These are phyloP conservation scores for Silurus aristotelis DNA, from an alignment of 2,797 vertebrate species.

Conservation along the genomic window DNA sequence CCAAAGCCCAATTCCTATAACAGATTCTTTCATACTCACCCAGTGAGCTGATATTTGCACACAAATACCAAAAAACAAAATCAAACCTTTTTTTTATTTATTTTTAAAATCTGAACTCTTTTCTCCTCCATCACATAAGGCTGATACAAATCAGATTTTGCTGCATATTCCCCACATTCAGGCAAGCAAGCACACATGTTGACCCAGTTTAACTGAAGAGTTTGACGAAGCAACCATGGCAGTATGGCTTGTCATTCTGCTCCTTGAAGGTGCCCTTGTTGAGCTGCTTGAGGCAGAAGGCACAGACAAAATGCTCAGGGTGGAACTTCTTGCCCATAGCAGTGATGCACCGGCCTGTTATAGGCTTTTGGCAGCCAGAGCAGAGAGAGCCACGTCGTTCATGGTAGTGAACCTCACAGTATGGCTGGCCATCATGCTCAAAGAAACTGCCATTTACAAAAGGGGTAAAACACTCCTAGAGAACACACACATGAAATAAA, in stretches of 20 bases:
- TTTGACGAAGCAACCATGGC: constrained; percentile 96
- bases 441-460: constrained; percentile 98
- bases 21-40: constrained; percentile 68
- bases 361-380: constrained; percentile 98
- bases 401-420: constrained; percentile 98
- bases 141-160: not conserved
- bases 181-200: not conserved
- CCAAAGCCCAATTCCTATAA: constrained; percentile 33
- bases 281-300: constrained; percentile 98
- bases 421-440: constrained; percentile 95
- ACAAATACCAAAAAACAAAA: constrained; percentile 42
- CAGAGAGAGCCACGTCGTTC: constrained; percentile 94
- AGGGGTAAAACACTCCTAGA: constrained; percentile 95
- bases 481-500: constrained; percentile 10
- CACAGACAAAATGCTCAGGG: constrained; percentile 97
- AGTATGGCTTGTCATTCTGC: constrained; percentile 99
- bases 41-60: constrained; percentile 70
- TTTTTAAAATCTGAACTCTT: constrained; percentile 48
- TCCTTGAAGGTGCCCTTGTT: constrained; percentile 99
- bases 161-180: constrained; percentile 33
- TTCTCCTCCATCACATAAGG: not conserved
- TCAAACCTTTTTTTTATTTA: constrained; percentile 60
- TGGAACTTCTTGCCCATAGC: constrained; percentile 98
- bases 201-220: constrained; percentile 86
- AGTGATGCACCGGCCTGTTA: constrained; percentile 97